phyloP scores from a whole-genome alignment of 2,797 vertebrate species.

The Coilia nasus region DNA sequence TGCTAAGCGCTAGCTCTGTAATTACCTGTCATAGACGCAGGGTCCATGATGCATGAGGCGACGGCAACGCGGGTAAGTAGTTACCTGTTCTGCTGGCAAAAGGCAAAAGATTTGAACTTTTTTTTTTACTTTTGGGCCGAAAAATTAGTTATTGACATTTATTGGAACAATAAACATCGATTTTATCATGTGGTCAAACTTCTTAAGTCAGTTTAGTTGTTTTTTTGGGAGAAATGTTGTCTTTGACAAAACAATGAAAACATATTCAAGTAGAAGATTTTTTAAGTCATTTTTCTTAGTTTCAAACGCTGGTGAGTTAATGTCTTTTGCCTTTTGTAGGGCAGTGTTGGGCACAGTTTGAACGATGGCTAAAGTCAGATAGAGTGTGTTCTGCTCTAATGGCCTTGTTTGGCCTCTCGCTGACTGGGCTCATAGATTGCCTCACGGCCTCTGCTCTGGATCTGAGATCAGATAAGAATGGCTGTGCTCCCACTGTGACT shows the following conservation, averaged over 20 bases:
- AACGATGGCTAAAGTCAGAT: no score
- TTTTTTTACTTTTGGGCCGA: no score
- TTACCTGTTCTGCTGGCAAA: neutral
- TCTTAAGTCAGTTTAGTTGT: no score
- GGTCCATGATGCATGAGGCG: neutral
- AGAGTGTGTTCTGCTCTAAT: neutral
- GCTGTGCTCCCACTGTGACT: slow-evolving; percentile 53
- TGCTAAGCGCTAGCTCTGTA: neutral
- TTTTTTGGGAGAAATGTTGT: no score
- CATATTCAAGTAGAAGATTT: no score
- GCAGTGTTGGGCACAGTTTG: no score
- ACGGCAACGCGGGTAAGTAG: neutral
- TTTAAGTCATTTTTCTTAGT: no score
- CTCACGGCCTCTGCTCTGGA: slow-evolving; percentile 23
- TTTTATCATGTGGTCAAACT: neutral
- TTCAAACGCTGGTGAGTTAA: no score
- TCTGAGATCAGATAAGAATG: slow-evolving; percentile 54
- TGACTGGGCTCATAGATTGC: neutral
- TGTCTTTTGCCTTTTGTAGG: no score
- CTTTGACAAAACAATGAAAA: no score
- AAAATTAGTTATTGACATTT: no score
- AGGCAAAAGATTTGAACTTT: no score
- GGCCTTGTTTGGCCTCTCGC: slow-evolving; percentile 39
- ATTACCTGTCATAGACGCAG: neutral
- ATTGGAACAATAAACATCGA: neutral